Evolutionary conservation across 1,140 invertebrate species (phyloP).

Genomic region (Caerostris extrusa): DNA sequence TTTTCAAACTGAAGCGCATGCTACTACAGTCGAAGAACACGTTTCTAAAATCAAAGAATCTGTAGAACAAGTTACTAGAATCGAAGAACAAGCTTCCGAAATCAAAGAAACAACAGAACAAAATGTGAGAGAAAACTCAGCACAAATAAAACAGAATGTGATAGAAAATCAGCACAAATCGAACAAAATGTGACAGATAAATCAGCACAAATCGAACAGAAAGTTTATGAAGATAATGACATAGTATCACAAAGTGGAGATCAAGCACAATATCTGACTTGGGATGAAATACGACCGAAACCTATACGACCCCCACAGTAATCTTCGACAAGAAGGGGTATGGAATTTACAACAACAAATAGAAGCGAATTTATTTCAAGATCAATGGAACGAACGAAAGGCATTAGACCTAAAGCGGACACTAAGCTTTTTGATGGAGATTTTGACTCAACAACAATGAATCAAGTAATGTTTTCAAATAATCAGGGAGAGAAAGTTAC

Average conservation of each 20-base stretch:
- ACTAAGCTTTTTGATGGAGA: slow-evolving; percentile 73
- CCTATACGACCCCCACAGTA: slow-evolving; percentile 64
- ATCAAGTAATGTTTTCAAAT: slow-evolving; percentile 64
- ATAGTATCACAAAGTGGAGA: slow-evolving; percentile 33
- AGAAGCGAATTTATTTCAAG: slow-evolving; percentile 64
- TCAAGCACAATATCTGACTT: slow-evolving; percentile 16
- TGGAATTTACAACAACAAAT: slow-evolving; percentile 75
- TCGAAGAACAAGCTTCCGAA: not conserved
- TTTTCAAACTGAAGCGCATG: not conserved
- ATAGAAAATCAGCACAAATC: not conserved
- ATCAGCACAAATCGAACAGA: not conserved
- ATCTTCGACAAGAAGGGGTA: slow-evolving; percentile 74
- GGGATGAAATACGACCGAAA: slow-evolving; percentile 69
- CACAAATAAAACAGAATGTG: not conserved
- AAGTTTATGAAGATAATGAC: not conserved
- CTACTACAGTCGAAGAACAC: not conserved
- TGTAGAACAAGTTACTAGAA: not conserved
- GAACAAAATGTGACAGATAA: not conserved
- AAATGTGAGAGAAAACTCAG: not conserved
- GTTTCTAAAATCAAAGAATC: not conserved
- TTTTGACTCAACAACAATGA: slow-evolving; percentile 75
- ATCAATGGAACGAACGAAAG: slow-evolving; percentile 61
- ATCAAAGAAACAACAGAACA: not conserved
- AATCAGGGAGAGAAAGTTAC: slow-evolving; percentile 64
- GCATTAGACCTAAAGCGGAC: slow-evolving; percentile 53